Conservation (phyloP, 1,140 invertebrate species). For the Camponotus pennsylvanicus region DNA sequence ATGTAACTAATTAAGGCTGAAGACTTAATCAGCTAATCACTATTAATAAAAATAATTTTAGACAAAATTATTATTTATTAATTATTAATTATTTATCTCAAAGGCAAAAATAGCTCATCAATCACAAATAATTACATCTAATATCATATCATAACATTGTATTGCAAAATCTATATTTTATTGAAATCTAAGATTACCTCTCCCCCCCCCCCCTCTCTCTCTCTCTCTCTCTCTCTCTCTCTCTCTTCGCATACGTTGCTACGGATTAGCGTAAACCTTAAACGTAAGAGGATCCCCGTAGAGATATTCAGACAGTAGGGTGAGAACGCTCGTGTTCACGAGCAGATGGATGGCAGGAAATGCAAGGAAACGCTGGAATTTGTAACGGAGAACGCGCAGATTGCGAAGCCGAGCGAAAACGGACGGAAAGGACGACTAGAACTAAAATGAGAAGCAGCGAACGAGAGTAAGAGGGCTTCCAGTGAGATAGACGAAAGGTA, state of each 20-base stretch:
- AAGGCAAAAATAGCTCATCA: background rate
- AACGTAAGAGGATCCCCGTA: conserved; percentile 59
- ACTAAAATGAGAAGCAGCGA: conserved; percentile 16
- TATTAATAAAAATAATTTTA: background rate
- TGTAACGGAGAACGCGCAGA: conserved; percentile 25
- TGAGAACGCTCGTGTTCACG: conserved; percentile 40
- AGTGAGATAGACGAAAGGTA: background rate
- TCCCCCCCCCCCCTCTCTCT: background rate
- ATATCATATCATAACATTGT: background rate
- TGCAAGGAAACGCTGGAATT: conserved; percentile 46
- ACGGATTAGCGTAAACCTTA: conserved; percentile 58
- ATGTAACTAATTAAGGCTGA: conserved; percentile 22
- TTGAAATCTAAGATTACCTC: conserved; percentile 47
- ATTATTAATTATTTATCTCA: conserved; percentile 20
- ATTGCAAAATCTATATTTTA: conserved; percentile 17
- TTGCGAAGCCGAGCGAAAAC: conserved; percentile 22
- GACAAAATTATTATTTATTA: background rate
- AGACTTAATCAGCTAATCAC: background rate
- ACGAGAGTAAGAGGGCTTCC: background rate
- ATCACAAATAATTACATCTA: conserved; percentile 4
- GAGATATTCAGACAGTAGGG: conserved; percentile 54
- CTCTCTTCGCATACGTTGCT: background rate
- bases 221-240: background rate
- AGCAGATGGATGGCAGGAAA: conserved; percentile 37
- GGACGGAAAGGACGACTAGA: conserved; percentile 18